Evolutionary conservation across 2,113 vertebrate species (phyloP).

Genomic region (Atractosteus spatula): DNA sequence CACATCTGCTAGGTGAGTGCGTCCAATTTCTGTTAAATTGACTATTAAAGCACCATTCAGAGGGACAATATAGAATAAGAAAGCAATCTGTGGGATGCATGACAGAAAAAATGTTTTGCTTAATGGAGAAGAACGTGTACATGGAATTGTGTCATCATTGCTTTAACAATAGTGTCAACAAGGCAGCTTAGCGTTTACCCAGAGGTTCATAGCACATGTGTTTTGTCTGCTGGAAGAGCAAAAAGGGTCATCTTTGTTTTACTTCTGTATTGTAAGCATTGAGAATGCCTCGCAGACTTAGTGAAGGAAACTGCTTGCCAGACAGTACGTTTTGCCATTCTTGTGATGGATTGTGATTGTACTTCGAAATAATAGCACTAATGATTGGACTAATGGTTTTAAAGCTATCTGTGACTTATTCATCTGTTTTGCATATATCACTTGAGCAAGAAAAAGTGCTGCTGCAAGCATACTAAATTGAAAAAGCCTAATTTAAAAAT

Average conservation of each 20-base stretch:
- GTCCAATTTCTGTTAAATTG: too few species aligned
- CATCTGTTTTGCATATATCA: constrained; percentile 39
- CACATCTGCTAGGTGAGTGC: too few species aligned
- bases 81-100: constrained; percentile 11
- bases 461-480: constrained; percentile 27
- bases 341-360: constrained; percentile 76
- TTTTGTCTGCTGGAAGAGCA: constrained; percentile 20
- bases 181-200: constrained; percentile 46
- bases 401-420: constrained; percentile 64
- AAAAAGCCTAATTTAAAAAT: too few species aligned
- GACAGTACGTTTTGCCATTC: constrained; percentile 62
- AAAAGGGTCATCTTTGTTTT: too few species aligned
- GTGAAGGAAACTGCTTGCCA: constrained; percentile 17
- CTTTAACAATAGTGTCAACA: constrained; percentile 11
- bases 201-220: constrained; percentile 25
- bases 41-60: too few species aligned
- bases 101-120: constrained; percentile 18
- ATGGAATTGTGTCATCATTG: constrained; percentile 5
- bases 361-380: constrained; percentile 75
- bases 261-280: too few species aligned
- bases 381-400: constrained; percentile 73
- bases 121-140: constrained; percentile 16
- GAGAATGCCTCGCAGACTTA: too few species aligned
- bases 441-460: constrained; percentile 59
- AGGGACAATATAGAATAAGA: neutral